These are phyloP conservation scores for Apolygus lucorum DNA, from an alignment of 1,140 invertebrate genomes.

Conservation along the genomic window DNA sequence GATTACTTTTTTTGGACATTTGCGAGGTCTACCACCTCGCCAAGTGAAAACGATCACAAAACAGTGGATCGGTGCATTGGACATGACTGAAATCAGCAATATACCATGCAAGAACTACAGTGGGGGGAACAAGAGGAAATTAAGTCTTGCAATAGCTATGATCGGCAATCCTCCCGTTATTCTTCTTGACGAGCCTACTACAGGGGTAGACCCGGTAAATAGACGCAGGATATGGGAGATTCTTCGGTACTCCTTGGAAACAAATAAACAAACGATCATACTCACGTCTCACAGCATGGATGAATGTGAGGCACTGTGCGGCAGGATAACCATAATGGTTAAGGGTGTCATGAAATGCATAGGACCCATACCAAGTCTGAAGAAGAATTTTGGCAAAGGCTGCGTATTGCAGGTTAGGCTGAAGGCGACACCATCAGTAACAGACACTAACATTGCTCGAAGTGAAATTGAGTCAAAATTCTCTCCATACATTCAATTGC, in stretches of 20 bases:
- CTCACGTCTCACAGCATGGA: constrained; percentile 53
- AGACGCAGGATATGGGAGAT: constrained; percentile 66
- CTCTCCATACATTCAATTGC: constrained; percentile 20
- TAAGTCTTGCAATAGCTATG: constrained; percentile 87
- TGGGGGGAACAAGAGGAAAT: constrained; percentile 89
- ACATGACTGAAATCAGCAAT: constrained; percentile 30
- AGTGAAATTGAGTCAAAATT: not conserved
- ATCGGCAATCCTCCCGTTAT: constrained; percentile 82
- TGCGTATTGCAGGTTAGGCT: constrained; percentile 43
- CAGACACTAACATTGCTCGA: not conserved
- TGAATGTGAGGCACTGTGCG: constrained; percentile 74
- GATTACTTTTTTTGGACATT: constrained; percentile 59
- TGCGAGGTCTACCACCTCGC: constrained; percentile 56
- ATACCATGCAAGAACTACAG: constrained; percentile 43
- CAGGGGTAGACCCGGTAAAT: constrained; percentile 69
- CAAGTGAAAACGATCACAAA: constrained; percentile 45
- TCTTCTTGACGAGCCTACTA: constrained; percentile 78
- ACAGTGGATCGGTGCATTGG: constrained; percentile 46
- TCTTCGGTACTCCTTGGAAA: constrained; percentile 49
- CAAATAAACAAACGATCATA: constrained; percentile 55
- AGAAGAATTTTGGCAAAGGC: constrained; percentile 41
- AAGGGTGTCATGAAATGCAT: constrained; percentile 54
- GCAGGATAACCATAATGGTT: constrained; percentile 78
- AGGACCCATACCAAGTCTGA: constrained; percentile 43
- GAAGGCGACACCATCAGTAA: not conserved